Base-by-base conservation (phyloP, 2,797 vertebrate species). In the Diglossa cyanea region DNA sequence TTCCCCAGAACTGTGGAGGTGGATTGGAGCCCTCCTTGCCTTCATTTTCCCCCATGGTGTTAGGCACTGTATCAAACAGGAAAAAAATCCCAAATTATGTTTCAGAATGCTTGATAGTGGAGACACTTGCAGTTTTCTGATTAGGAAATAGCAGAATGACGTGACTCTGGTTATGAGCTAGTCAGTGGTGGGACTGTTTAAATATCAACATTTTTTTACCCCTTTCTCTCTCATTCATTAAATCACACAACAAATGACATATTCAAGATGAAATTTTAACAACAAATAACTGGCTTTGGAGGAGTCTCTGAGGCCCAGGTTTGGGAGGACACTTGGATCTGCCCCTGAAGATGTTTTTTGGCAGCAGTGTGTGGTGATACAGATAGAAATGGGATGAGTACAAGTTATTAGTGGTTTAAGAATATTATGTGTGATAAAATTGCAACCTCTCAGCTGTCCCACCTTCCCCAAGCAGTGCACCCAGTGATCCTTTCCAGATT, bases 121-220 rank as follows among this genome's bases (percentile, higher is more conserved):
- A 62, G 17, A 53, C 12, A 65, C 4, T 25, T 65, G 40, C 9
- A 50, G 11, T 75, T 92, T 84, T 74, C 40, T 73, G 65, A 20
- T 37, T 20, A 66, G 50, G 35, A 78, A 35, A 42, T 18, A 42
- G 13, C 15, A 44, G 53, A 53, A 9, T 25, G 44, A 8, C 31
- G 28, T 30, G 21, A 12, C 40, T 58, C 5, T 55, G 45, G 5
- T 58, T 65, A 39, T 66, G 50, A 58, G 28, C 13, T 74, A 6
- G 3, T 48, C 51, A 19, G 30, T 39, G 35, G 20, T 68, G 33
- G 74, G 54, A n/a, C 24, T 67, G 37, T 8, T 63, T 3, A 2
- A 9, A 31, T 65, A 47, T 1, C 0, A 1, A 7, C 14, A 33
- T 30, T 28, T 44, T 44, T 48, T 7, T 54, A 0, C 45, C 13